These are phyloP conservation scores for Andrena chrysosceles DNA, from an alignment of 2,888 invertebrate genomes.

Conservation along the genomic window DNA sequence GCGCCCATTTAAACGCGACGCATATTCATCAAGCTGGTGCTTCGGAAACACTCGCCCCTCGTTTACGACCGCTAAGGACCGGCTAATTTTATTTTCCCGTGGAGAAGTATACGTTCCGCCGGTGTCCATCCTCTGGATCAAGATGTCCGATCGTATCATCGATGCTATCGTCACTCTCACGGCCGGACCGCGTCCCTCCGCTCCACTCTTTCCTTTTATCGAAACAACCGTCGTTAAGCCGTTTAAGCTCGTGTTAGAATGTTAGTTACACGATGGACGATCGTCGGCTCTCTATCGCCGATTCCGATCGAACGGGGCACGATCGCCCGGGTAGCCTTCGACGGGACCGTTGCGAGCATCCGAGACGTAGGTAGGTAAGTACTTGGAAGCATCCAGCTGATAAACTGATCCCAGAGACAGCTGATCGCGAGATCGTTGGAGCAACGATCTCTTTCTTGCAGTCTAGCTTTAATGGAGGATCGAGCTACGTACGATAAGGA, in stretches of 20 bases:
- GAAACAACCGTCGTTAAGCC: not conserved
- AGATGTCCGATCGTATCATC: slow-evolving; percentile 17
- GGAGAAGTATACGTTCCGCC: not conserved
- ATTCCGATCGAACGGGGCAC: not conserved
- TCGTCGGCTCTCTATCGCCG: not conserved
- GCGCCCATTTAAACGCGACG: slow-evolving; percentile 10
- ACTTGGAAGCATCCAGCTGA: not conserved
- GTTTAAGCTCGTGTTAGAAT: slow-evolving; percentile 7
- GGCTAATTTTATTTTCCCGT: slow-evolving; percentile 21
- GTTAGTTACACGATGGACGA: slow-evolving; percentile 4
- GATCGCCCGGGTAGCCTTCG: not conserved
- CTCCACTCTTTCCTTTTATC: not conserved
- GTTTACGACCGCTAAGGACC: not conserved
- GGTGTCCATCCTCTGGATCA: not conserved
- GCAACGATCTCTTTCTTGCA: not conserved
- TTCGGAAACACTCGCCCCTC: slow-evolving; percentile 5
- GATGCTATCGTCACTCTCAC: slow-evolving; percentile 4
- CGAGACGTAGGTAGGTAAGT: not conserved
- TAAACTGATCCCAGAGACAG: too few species aligned
- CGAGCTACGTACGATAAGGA: not conserved
- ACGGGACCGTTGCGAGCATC: not conserved
- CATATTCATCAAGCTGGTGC: slow-evolving; percentile 14
- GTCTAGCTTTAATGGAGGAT: not conserved
- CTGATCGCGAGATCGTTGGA: too few species aligned
- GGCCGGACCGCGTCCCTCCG: not conserved